Percentiles rank a stretch among this genome's conserved stretches.
Conservation (phyloP, 2,113 vertebrate species). For the Marcusenius ussheri region DNA sequence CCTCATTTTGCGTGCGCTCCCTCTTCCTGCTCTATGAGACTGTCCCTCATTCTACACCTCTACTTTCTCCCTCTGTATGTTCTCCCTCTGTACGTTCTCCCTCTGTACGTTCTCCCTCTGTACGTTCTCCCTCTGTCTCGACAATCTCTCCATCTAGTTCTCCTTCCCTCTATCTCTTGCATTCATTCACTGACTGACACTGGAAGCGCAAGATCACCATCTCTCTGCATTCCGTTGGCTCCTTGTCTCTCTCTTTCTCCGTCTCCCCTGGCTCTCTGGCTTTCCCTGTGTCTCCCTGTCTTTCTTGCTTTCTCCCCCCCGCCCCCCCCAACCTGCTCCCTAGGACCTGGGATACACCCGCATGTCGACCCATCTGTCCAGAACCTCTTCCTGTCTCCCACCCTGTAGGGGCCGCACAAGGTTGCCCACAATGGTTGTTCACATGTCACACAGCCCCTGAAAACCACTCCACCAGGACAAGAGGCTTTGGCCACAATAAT, state of each 20-base stretch:
- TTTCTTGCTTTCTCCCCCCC: neutral
- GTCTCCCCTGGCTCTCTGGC: neutral
- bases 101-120: too few relatives aligned
- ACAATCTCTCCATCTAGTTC: neutral
- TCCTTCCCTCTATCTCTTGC: neutral
- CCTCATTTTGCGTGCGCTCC: slow-evolving; percentile 9
- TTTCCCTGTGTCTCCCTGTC: slow-evolving; percentile 5
- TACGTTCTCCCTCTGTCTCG: neutral
- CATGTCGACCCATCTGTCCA: neutral
- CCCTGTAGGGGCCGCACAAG: neutral
- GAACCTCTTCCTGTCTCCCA: neutral
- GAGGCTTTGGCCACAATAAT: neutral
- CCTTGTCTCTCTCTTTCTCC: neutral
- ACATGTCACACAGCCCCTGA: neutral
- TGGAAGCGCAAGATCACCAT: neutral
- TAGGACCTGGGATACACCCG: neutral
- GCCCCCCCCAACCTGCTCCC: neutral
- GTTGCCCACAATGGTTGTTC: neutral
- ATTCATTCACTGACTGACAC: neutral
- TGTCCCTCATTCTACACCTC: neutral
- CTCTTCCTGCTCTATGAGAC: neutral
- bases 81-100: too few relatives aligned
- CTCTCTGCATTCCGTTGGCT: neutral
- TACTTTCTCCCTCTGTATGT: neutral
- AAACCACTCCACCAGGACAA: neutral